Percentiles rank a stretch among this genome's conserved stretches.
Evolutionary conservation across 1,140 invertebrate genomes (phyloP).

Genomic region (Lepidostoma basale): DNA sequence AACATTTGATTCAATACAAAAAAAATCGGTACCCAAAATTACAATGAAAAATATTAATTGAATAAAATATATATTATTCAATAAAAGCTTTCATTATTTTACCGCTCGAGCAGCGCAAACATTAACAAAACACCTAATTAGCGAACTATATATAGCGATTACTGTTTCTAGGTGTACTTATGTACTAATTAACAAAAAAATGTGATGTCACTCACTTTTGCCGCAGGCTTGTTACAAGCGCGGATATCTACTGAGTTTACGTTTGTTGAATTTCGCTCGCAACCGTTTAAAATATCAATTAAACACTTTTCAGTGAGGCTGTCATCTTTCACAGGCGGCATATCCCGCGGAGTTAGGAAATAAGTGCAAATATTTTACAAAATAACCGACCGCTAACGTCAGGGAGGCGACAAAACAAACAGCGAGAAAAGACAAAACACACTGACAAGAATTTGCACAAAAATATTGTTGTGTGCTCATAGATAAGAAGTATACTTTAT

Average conservation of each 20-base stretch:
- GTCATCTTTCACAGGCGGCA: constrained; percentile 61
- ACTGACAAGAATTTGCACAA: too few relatives aligned
- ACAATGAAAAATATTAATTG: too few relatives aligned
- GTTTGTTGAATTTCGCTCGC: constrained; percentile 57
- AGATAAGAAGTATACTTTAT: too few relatives aligned
- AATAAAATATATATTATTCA: too few relatives aligned
- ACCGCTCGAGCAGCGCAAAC: background rate
- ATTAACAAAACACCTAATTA: background rate
- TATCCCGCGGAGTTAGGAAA: constrained; percentile 48
- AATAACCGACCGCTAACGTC: constrained; percentile 29
- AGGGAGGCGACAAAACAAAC: constrained; percentile 34
- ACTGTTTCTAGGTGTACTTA: constrained; percentile 8
- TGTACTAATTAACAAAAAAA: constrained; percentile 22
- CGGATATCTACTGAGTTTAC: constrained; percentile 58
- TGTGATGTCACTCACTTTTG: constrained; percentile 54
- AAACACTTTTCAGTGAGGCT: constrained; percentile 57
- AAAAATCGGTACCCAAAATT: too few relatives aligned
- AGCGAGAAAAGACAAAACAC: too few relatives aligned
- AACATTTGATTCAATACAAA: too few relatives aligned
- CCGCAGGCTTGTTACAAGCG: constrained; percentile 59
- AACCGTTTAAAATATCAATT: constrained; percentile 56
- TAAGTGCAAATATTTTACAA: constrained; percentile 21
- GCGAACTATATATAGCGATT: background rate
- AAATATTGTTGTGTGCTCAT: too few relatives aligned
- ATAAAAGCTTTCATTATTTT: too few relatives aligned